Evolutionary conservation across 1,140 invertebrate species (phyloP).

Genomic region (Cyphomyrmex costatus): DNA sequence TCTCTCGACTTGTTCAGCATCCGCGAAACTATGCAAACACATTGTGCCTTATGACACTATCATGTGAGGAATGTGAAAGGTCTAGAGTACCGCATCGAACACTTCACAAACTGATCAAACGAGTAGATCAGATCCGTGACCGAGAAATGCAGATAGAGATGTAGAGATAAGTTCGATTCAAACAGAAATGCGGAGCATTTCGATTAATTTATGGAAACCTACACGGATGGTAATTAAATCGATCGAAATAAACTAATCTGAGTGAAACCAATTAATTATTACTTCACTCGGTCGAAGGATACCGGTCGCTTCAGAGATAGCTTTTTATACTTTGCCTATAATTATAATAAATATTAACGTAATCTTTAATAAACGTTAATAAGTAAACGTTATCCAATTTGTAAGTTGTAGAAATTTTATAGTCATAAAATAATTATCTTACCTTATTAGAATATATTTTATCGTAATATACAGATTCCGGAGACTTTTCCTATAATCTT

Average conservation of each 20-base stretch:
- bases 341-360: not conserved
- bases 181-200: constrained; percentile 1
- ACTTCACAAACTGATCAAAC: constrained; percentile 13
- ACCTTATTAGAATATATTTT: not conserved
- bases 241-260: constrained; percentile 15
- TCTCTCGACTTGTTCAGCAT: constrained; percentile 42
- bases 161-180: not conserved
- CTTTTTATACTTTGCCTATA: not conserved
- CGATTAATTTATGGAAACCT: constrained; percentile 26
- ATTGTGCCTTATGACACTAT: constrained; percentile 68
- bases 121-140: constrained; percentile 58
- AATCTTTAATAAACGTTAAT: constrained; percentile 2
- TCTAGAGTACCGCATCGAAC: constrained; percentile 62
- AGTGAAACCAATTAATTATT: constrained; percentile 40
- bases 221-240: not conserved
- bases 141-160: constrained; percentile 25
- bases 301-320: not conserved
- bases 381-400: not conserved
- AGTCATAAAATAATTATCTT: not conserved
- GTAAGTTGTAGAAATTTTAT: not conserved
- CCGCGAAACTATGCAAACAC: constrained; percentile 26
- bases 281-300: not conserved
- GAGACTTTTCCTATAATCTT: too few species aligned
- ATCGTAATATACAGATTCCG: too few species aligned
- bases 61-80: constrained; percentile 72